Evolutionary conservation across 2,797 vertebrate genomes (phyloP).

Genomic region (Silurus lanzhouensis): DNA sequence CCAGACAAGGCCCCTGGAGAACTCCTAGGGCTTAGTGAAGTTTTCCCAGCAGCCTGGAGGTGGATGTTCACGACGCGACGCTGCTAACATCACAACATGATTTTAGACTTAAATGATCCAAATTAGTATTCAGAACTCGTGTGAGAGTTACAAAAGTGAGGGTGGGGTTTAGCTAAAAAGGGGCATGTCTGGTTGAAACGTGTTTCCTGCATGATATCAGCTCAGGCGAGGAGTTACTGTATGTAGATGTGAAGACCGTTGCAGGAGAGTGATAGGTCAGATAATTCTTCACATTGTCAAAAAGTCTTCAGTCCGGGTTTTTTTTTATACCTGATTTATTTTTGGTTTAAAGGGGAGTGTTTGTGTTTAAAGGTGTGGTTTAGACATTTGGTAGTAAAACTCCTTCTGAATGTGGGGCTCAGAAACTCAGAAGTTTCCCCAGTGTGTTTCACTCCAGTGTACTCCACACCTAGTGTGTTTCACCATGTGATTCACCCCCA

Average conservation of each 20-base stretch:
- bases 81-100: background rate
- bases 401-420: background rate
- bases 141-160: background rate
- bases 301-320: background rate
- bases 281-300: background rate
- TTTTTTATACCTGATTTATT: background rate
- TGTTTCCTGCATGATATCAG: background rate
- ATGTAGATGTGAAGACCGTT: background rate
- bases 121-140: background rate
- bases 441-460: too few relatives aligned
- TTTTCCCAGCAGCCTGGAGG: background rate
- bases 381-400: background rate
- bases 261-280: background rate
- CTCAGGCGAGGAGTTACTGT: background rate
- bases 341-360: background rate
- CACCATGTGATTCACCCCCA: too few relatives aligned
- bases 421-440: background rate
- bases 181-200: background rate
- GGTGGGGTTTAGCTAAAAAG: background rate
- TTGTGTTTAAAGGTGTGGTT: background rate
- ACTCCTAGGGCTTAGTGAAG: background rate
- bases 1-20: background rate
- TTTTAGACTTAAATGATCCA: background rate
- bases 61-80: background rate
- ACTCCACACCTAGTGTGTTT: too few relatives aligned